phyloP scores from a whole-genome alignment of 2,113 vertebrate genomes.

The Deroptyus accipitrinus region DNA sequence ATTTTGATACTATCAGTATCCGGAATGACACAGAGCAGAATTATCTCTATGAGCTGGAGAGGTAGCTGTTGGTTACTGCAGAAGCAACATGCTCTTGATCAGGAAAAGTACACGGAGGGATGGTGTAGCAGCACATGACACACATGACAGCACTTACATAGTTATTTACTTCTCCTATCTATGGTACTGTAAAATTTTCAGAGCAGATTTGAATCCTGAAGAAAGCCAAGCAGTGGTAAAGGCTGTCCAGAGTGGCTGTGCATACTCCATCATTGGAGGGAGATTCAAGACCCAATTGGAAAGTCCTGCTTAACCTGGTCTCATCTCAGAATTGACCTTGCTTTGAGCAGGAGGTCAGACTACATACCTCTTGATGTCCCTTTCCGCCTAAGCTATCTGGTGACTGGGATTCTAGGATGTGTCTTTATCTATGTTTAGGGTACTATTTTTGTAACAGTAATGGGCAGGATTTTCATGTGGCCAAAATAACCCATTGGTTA shows the following conservation, averaged over 20 bases:
- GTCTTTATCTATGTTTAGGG: neutral
- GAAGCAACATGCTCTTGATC: neutral
- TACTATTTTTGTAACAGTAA: neutral
- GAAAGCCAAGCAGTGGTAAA: neutral
- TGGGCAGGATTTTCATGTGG: neutral
- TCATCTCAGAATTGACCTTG: neutral
- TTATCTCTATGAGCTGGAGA: neutral
- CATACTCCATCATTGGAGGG: neutral
- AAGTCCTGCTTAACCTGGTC: neutral
- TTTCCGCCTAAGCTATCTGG: neutral
- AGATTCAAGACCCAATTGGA: rapidly evolving
- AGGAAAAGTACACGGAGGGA: neutral
- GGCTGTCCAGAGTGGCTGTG: neutral
- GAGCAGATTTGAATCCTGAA: neutral
- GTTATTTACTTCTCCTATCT: neutral
- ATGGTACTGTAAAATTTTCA: neutral
- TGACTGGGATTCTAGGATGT: neutral
- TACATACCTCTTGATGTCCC: neutral
- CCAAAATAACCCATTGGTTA: neutral
- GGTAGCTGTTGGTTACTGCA: neutral
- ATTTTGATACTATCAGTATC: neutral
- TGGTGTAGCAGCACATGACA: neutral
- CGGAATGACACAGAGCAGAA: neutral
- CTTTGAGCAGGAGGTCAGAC: neutral
- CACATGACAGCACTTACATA: neutral